Percentiles rank a stretch among this genome's conserved stretches.
phyloP scores from a whole-genome alignment of 2,797 vertebrate genomes.

The Helicolenus hilgendorfi region DNA sequence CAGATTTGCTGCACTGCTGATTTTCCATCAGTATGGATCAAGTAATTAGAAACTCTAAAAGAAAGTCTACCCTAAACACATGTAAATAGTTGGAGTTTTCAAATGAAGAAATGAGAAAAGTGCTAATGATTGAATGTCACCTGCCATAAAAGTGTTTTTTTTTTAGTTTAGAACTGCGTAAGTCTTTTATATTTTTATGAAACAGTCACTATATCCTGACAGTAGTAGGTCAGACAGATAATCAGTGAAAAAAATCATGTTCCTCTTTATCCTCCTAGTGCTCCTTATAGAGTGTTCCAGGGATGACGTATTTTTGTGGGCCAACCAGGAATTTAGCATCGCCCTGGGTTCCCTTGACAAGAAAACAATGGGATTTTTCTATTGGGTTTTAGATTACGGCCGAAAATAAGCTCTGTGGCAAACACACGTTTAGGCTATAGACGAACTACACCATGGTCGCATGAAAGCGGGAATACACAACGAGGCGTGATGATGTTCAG shows the following conservation, averaged over 20 bases:
- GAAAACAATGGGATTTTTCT: background rate
- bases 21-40: constrained; percentile 70
- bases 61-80: constrained; percentile 27
- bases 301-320: background rate
- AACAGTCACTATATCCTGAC: background rate
- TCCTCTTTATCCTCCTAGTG: background rate
- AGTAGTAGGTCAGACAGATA: background rate
- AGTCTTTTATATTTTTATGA: background rate
- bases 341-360: background rate
- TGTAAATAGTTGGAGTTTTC: constrained; percentile 50
- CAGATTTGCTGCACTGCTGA: constrained; percentile 60
- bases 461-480: too few species aligned
- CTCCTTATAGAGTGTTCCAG: background rate
- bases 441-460: too few species aligned
- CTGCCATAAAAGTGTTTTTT: constrained; percentile 20
- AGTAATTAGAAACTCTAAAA: constrained; percentile 51
- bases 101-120: constrained; percentile 31
- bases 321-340: background rate
- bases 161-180: constrained; percentile 18
- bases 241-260: background rate
- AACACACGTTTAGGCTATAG: background rate
- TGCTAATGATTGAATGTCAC: constrained; percentile 47
- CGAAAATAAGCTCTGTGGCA: background rate
- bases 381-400: background rate
- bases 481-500: too few species aligned